phyloP scores from a whole-genome alignment of 1,140 invertebrate genomes.

The Saccostrea glomerata region DNA sequence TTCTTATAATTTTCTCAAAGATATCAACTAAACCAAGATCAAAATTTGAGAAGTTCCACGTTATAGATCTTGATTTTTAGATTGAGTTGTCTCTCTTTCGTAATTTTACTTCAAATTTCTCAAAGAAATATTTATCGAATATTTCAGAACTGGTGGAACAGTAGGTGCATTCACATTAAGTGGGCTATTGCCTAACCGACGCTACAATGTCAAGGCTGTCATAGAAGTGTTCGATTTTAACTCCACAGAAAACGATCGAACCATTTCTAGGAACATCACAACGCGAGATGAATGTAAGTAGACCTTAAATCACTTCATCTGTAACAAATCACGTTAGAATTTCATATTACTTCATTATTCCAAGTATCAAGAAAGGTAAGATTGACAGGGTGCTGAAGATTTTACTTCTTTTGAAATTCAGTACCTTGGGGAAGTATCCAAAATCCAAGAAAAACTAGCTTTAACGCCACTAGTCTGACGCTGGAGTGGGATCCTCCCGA shows the following conservation, averaged over 20 bases:
- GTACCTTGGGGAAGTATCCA: constrained; percentile 62
- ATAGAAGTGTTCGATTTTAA: not conserved
- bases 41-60: not conserved
- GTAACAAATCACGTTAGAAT: too few species aligned
- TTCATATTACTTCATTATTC: too few species aligned
- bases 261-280: constrained; percentile 14
- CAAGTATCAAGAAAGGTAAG: too few species aligned
- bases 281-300: constrained; percentile 11
- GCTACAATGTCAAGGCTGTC: constrained; percentile 18
- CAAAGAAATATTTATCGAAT: not conserved
- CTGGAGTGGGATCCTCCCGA: constrained; percentile 58
- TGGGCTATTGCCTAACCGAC: not conserved
- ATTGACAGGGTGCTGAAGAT: too few species aligned
- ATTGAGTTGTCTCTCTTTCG: not conserved
- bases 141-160: not conserved
- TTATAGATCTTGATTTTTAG: not conserved
- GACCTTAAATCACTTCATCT: not conserved
- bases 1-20: too few species aligned
- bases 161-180: not conserved
- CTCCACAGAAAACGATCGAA: constrained; percentile 24
- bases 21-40: not conserved
- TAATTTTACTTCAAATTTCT: too few species aligned
- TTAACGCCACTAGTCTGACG: constrained; percentile 48
- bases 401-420: constrained; percentile 43
- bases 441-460: constrained; percentile 38